Evolutionary conservation across 2,113 vertebrate genomes (phyloP).

Genomic region (Ptilorrhoa leucosticta): DNA sequence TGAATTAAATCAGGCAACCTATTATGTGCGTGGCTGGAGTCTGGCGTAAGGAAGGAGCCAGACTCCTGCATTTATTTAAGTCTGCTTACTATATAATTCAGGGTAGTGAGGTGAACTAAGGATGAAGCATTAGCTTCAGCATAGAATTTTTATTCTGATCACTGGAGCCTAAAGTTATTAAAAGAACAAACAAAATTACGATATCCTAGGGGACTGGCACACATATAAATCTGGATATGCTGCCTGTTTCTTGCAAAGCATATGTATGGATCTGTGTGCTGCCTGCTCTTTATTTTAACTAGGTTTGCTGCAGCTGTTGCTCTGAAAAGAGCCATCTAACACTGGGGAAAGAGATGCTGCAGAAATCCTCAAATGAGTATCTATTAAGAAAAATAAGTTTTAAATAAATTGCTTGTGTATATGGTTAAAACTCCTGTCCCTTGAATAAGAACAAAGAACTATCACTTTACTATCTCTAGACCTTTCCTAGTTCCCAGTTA

Average conservation of each 20-base stretch:
- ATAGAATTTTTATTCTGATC: slow-evolving; percentile 33
- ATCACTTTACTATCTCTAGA: neutral
- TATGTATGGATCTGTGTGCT: neutral
- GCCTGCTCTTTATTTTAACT: slow-evolving; percentile 31
- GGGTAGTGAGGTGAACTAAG: neutral
- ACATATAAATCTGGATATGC: slow-evolving; percentile 8
- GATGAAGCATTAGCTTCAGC: slow-evolving; percentile 34
- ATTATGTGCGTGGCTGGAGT: neutral
- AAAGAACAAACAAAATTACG: slow-evolving; percentile 52
- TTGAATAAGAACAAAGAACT: neutral
- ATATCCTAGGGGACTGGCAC: slow-evolving; percentile 25
- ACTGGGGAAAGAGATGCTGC: neutral
- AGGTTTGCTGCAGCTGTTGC: slow-evolving; percentile 25
- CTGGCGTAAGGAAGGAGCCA: neutral
- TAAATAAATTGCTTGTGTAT: slow-evolving; percentile 9
- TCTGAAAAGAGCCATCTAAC: neutral
- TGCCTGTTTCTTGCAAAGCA: neutral
- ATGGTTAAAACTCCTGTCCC: neutral
- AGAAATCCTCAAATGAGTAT: neutral
- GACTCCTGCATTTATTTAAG: slow-evolving; percentile 9
- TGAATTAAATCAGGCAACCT: slow-evolving; percentile 20
- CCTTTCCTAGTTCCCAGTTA: slow-evolving; percentile 24
- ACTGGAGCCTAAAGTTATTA: slow-evolving; percentile 47
- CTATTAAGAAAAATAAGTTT: slow-evolving; percentile 13
- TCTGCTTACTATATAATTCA: slow-evolving; percentile 17